Evolutionary conservation across 2,113 vertebrate species (phyloP), one percentile per base, ranked within the genome.

Genomic region (Mustela nigripes): DNA sequence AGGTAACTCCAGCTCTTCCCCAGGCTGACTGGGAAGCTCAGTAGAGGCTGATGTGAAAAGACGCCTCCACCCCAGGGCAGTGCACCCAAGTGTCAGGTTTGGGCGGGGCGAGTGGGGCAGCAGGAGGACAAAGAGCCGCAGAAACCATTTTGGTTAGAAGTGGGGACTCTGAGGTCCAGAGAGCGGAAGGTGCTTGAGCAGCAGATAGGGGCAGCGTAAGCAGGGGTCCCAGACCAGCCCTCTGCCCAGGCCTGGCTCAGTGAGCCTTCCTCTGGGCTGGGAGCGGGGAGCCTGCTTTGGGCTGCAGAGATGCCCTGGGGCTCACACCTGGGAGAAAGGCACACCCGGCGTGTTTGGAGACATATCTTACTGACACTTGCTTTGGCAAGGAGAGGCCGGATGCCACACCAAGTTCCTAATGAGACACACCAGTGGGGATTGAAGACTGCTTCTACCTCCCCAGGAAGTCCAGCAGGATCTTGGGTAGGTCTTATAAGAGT

Each of bases 11-110:
- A 15, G 19, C 12, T 48, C 53, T n/a, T 21, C 21, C 69, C 15
- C 0, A 22, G 28, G n/a, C 36, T 2, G 26, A 10, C 1, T 3
- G 69, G 18, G 33, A 11, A 7, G 0, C 16, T 60, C 31, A 28
- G 7, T 21, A 8, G 50, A 18, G 9, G 71, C 76, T 1, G 7
- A 31, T 21, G 24, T 62, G 84, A 21, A 48, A 33, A 88, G 67
- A 5, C 8, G 33, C 6, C 36, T 31, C 0, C 2, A 22, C 1
- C 15, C 18, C 9, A 7, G n/a, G 12, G 56, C 33, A 39, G 73
- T 24, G 62, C 26, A 26, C 42, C 24, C 53, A 19, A 60, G 56
- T n/a, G 56, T n/a, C 67, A 76, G 45, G 42, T 53, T 36, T 36
- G 58, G 79, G 48, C 0, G 45, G 39, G 53, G 45, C 60, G 36